Evolutionary conservation across 2,888 invertebrate species (phyloP), one percentile per base, ranked within the genome.

Genomic region (Phyto melanocephala): DNA sequence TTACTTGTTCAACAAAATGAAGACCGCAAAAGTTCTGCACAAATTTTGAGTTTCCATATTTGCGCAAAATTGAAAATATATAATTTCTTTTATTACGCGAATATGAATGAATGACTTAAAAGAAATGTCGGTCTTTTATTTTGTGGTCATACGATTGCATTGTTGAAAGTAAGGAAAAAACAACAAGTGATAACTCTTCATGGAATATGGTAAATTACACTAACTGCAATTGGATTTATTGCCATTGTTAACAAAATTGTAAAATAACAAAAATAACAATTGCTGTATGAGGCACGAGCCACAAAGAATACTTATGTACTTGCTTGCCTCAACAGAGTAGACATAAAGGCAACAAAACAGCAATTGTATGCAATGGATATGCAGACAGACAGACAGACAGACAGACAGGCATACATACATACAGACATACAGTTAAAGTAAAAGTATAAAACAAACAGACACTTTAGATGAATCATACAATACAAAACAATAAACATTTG

Each of bases 201-300:
- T 82, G 74, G 84, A 84, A 84, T 85, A 84, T 79, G 83, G 84
- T 85, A 85, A 85, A 85, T 84, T 85, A 78, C 85, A 58, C 68
- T 74, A 81, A 77, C 84, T 84, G 75, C 85, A 85, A 85, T 85
- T 86, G 85, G 85, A 86, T 86, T 86, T 85, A 86, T 85, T 85
- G 85, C 85, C 85, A 85, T 85, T 86, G 86, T 86, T 86, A 85
- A 85, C 85, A 86, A 85, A n/a, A 85, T 86, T 86, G 86, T 86
- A 84, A 84, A 85, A 84, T 85, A 85, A 84, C 85, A 85, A 84
- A 84, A 85, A 84, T 85, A 85, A 84, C 85, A 85, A 84, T 84
- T 84, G 68, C 75, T 77, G 75, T 83, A 72, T 67, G 77, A 70
- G 80, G 81, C 83, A 83, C 83, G 81, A 81, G 84, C 81, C 83